phyloP scores from a whole-genome alignment of 2,888 invertebrate genomes.

The Mechanitis mazaeus region DNA sequence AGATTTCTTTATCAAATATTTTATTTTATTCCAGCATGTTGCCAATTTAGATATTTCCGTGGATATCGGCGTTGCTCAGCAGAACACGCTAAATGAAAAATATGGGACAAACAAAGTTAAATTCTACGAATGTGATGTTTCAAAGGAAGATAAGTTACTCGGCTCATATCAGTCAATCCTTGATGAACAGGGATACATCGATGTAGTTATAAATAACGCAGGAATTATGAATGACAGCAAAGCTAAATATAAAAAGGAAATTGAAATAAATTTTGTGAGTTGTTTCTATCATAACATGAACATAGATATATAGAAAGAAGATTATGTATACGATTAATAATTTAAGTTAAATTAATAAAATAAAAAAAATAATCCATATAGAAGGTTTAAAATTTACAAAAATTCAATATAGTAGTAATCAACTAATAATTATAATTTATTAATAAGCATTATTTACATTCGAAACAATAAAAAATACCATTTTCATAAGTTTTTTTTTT shows the following conservation, averaged over 20 bases:
- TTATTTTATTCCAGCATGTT: slow-evolving; percentile 38
- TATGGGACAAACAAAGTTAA: slow-evolving; percentile 40
- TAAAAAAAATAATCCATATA: too few species aligned
- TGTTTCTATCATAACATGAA: too few species aligned
- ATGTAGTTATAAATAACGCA: slow-evolving; percentile 49
- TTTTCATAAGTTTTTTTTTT: too few species aligned
- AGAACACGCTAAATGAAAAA: slow-evolving; percentile 40
- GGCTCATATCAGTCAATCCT: slow-evolving; percentile 37
- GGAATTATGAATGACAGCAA: slow-evolving; percentile 46
- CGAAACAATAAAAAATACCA: too few species aligned
- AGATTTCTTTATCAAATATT: too few species aligned
- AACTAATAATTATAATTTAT: too few species aligned
- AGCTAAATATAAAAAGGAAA: slow-evolving; percentile 40
- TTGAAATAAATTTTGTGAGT: slow-evolving; percentile 49
- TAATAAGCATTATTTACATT: too few species aligned
- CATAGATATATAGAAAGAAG: too few species aligned
- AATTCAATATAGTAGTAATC: too few species aligned
- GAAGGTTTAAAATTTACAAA: too few species aligned
- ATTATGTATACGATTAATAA: too few species aligned
- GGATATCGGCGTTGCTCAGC: slow-evolving; percentile 35
- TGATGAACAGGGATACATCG: slow-evolving; percentile 40
- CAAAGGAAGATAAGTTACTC: slow-evolving; percentile 40
- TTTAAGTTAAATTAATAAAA: too few species aligned
- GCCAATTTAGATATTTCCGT: slow-evolving; percentile 37
- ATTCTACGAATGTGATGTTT: slow-evolving; percentile 49